A percentile compares a stretch with the other conserved stretches of the same genome.
Evolutionary conservation across 2,888 invertebrate species (phyloP).

Genomic region (Cylindroiulus punctatus): DNA sequence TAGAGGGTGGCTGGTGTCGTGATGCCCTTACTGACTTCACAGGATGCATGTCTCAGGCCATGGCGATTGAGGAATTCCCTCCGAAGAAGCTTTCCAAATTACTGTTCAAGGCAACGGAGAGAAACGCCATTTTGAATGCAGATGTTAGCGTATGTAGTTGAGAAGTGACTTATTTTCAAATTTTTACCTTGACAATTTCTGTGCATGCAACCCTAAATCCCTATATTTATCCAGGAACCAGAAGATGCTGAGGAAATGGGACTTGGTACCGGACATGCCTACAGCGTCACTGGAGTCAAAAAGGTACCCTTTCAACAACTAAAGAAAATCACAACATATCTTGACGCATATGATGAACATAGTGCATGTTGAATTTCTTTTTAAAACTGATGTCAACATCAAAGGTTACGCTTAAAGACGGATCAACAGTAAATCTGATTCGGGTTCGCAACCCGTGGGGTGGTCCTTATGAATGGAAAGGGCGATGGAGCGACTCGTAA

Average conservation of each 20-base stretch:
- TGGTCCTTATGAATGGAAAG: not conserved
- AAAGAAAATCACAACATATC: too few relatives aligned
- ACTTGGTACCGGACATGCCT: conserved; percentile 90
- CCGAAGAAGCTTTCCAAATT: conserved; percentile 89
- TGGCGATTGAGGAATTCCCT: conserved; percentile 85
- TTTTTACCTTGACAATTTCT: not conserved
- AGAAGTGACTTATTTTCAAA: not conserved
- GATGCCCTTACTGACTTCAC: conserved; percentile 99
- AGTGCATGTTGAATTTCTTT: not conserved
- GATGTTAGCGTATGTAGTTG: conserved; percentile 78
- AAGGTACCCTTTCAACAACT: conserved; percentile 66
- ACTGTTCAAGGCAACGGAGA: conserved; percentile 87
- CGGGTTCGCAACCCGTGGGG: not conserved
- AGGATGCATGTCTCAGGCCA: conserved; percentile 91
- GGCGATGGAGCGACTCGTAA: not conserved
- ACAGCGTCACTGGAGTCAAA: conserved; percentile 87
- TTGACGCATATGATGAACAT: not conserved
- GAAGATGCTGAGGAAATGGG: conserved; percentile 70
- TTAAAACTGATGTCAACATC: not conserved
- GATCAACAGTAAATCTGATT: not conserved
- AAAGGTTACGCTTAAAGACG: not conserved
- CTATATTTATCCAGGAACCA: not conserved
- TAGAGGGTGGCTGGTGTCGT: conserved; percentile 96
- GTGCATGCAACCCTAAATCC: not conserved
- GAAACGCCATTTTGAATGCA: conserved; percentile 91